A percentile compares a stretch with the other conserved stretches of the same genome.
These are phyloP conservation scores for Eupithecia vulgata DNA, from an alignment of 2,888 invertebrate species.

Conservation along the genomic window DNA sequence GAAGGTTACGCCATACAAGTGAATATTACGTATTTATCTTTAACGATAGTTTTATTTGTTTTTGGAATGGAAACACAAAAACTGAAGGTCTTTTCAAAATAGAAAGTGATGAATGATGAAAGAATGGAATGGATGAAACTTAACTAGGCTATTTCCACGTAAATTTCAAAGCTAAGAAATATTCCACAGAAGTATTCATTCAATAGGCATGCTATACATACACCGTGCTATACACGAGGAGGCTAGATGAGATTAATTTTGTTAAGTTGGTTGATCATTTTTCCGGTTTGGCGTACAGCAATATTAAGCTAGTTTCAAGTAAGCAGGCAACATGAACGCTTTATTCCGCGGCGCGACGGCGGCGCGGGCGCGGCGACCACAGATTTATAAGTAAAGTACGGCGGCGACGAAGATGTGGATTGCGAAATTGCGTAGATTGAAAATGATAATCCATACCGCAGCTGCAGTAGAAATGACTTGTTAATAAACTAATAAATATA, in stretches of 20 bases:
- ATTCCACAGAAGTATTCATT: too few species aligned
- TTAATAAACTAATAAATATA: too few species aligned
- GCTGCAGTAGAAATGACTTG: too few species aligned
- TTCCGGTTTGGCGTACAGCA: background rate
- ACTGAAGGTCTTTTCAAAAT: slow-evolving; percentile 10
- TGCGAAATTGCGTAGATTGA: too few species aligned
- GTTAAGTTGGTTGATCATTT: background rate
- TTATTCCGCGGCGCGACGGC: too few species aligned
- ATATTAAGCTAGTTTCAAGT: background rate
- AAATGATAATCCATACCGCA: too few species aligned
- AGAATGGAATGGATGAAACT: background rate
- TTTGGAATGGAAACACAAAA: background rate
- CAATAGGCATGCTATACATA: background rate
- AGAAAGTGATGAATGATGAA: slow-evolving; percentile 5
- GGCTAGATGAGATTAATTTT: background rate
- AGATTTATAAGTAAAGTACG: too few species aligned
- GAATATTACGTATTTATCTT: slow-evolving; percentile 6
- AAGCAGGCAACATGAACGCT: background rate
- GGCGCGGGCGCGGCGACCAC: too few species aligned
- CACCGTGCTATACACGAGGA: background rate
- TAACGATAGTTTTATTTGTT: slow-evolving; percentile 14
- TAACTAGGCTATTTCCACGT: slow-evolving; percentile 3
- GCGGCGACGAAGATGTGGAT: too few species aligned
- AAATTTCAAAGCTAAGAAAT: background rate
- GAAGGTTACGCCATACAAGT: slow-evolving; percentile 8